Base-by-base conservation (phyloP, 2,888 invertebrate species). In the Synergus itoensis region DNA sequence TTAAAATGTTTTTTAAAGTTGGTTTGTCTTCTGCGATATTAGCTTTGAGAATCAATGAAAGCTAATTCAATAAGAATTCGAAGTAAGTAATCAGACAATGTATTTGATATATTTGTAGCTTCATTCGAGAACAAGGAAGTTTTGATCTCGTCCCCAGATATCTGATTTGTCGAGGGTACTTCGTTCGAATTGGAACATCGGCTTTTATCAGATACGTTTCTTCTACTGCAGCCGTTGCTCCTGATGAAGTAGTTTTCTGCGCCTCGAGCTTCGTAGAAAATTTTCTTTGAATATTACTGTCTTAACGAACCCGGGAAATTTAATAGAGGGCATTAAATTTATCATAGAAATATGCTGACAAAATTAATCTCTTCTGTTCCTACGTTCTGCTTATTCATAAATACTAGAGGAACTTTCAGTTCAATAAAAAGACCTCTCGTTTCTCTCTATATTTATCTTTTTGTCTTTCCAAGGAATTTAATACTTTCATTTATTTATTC, bases 101-200 rank as follows among this genome's bases (percentile, higher is more conserved):
- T 69, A 28, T 60, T 60, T 21, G 21, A 60, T 60, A 60, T 21
- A 60, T 21, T 53, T 60, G 16, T 18, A 48, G 48, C 28, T 69
- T 69, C 69, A 48, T 53, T 73, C n/a, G 36, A 73, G 73, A 73
- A 48, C 16, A 48, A 48, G n/a, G n/a, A 60, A 21, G 7, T 73
- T n/a, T 73, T 53, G 48, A 73, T 73, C 53, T 73, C 11, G 36
- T 48, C 53, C 5, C 53, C 36, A 73, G 53, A 73, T 53, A 73
- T 53, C 45, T 69, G 9, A 8, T 53, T 53, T n/a, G 53, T 53
- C 53, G 53, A 53, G 53, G 18, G 41, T 65, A 65, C 41, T 69
- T 69, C 48, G 9, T 48, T 73, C 11, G 53, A 73, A 73, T 53
- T 53, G 73, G 53, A 73, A 73, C 73, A 73, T 40, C 53, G 48